Base-by-base conservation (phyloP, 1,140 invertebrate genomes). In the Delia radicum region DNA sequence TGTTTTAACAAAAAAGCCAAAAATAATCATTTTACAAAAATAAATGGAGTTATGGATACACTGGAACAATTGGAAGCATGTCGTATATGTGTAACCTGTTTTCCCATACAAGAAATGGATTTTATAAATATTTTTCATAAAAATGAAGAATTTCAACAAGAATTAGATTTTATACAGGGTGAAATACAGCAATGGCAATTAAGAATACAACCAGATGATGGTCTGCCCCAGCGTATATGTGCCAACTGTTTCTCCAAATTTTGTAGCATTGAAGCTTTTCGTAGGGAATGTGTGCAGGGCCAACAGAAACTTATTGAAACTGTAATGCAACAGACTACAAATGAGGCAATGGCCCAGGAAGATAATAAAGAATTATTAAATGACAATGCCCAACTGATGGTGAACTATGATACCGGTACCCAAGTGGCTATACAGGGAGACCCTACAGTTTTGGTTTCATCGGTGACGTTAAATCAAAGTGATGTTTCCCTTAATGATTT, bases 241-340 rank as follows among this genome's bases (percentile, higher is more conserved):
- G 81, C 80, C 46, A 80, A 84, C 71, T 85, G 83, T 67, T 85
- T 85, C 67, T 78, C 80, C 4, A 84, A 85, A 76, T 85, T 85
- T 33, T 83, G 81, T 46, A 83, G 80, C 0, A 78, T 85, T 29
- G 78, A 82, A 6, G 77, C 81, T 3, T 85, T 84, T 78, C 83
- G 81, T 1, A 69, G 80, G 46, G 79, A 79, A 27, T 85, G 83
- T 62, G 80, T 80, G 62, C 79, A 79, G 67, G 82, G 81, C 4
- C 82, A 85, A 69, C 3, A 81, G 27, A 85, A 82, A 73, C 46
- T 33, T 83, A 8, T 80, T 78, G 1, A 55, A 3, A 55, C 46
- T 3, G 18, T 55, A 55, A 55, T 55, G 46, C 46, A 55, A 21
- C 46, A 55, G 21, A 21, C 79, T 82, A 74, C 42, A 48, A 48